Evolutionary conservation across 2,888 invertebrate species (phyloP).

Genomic region (Uloborus plumipes): DNA sequence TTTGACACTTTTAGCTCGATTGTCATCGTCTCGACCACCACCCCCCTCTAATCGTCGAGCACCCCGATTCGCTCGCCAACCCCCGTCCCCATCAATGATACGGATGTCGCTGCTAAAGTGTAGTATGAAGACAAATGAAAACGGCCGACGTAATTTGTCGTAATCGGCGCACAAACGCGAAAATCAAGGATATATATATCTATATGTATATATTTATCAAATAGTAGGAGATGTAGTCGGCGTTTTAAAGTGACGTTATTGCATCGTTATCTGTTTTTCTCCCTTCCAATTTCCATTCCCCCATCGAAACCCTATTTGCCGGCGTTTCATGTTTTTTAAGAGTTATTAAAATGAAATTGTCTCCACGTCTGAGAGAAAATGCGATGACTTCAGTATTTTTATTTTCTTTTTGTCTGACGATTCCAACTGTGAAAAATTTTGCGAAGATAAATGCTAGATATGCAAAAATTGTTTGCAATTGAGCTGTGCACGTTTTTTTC

Average conservation of each 20-base stretch:
- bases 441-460: no score
- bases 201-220: conserved; percentile 42
- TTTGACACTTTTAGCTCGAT: conserved; percentile 49
- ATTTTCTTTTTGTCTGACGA: conserved; percentile 14
- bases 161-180: conserved; percentile 12
- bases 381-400: conserved; percentile 28
- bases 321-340: conserved; percentile 20
- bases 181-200: conserved; percentile 9
- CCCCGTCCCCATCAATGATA: conserved; percentile 3
- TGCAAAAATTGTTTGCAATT: no score
- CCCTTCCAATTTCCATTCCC: conserved; percentile 5
- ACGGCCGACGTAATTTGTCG: conserved; percentile 44
- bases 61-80: not conserved
- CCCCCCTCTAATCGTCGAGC: conserved; percentile 12
- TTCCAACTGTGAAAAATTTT: no score
- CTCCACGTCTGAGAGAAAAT: not conserved
- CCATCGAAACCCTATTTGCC: not conserved
- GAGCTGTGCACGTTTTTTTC: no score
- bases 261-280: conserved; percentile 23
- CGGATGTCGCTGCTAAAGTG: conserved; percentile 19
- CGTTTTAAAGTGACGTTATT: conserved; percentile 59
- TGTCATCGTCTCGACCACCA: conserved; percentile 34
- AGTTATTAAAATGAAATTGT: conserved; percentile 59
- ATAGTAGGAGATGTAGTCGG: conserved; percentile 52
- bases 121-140: conserved; percentile 55